These are phyloP conservation scores for Orbicella faveolata DNA, from an alignment of 64 coral and sea anemone species.

Conservation along the genomic window DNA sequence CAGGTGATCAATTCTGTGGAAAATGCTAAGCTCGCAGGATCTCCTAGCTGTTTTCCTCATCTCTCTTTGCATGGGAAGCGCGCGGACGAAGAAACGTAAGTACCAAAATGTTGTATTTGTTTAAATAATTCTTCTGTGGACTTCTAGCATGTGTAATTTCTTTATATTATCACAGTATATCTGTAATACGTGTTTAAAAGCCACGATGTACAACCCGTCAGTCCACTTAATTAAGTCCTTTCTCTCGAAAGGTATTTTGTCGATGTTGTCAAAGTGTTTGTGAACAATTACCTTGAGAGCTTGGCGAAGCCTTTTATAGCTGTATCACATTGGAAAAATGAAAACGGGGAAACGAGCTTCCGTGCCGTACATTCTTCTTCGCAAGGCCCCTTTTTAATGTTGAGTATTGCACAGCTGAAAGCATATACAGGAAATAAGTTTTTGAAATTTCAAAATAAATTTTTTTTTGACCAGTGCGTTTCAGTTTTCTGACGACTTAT, in stretches of 20 bases:
- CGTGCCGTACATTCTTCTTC: neutral
- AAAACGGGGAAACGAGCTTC: neutral
- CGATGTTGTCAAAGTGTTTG: too few species aligned
- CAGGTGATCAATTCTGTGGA: neutral
- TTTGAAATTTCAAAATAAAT: neutral
- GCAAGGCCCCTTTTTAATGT: neutral
- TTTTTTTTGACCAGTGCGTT: too few species aligned
- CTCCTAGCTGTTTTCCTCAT: neutral
- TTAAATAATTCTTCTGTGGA: neutral
- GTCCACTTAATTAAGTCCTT: neutral
- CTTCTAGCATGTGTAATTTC: neutral
- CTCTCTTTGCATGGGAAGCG: neutral
- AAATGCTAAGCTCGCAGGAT: neutral
- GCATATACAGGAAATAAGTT: neutral
- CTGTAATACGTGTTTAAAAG: neutral
- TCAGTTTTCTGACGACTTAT: too few species aligned
- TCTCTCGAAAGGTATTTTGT: neutral
- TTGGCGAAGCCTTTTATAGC: neutral
- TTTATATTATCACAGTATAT: neutral
- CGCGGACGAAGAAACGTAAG: conserved; percentile 31
- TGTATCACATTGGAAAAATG: neutral
- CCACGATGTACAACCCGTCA: too few species aligned
- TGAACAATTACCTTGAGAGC: too few species aligned
- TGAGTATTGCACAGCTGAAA: neutral
- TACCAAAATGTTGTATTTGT: neutral